phyloP scores from a whole-genome alignment of 2,113 vertebrate species.

The Xyrauchen texanus region DNA sequence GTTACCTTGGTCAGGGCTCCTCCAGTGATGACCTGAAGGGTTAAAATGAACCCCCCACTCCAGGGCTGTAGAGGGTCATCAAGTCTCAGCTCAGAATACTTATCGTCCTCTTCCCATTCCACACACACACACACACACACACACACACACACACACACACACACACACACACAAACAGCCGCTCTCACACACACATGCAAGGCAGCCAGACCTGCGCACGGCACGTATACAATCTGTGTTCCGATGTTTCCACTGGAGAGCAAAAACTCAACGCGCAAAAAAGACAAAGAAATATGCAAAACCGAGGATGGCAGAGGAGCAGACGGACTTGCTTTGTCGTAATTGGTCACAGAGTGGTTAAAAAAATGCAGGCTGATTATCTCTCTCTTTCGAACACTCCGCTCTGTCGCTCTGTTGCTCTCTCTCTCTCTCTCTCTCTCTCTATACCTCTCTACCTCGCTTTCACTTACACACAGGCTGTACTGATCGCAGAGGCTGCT shows the following conservation, averaged over 20 bases:
- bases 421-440: constrained; percentile 31
- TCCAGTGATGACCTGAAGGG: constrained; percentile 56
- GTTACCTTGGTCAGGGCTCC: constrained; percentile 55
- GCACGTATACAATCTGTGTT: neutral
- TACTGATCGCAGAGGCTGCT: constrained; percentile 56
- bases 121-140: constrained; percentile 37
- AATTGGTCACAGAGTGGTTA: constrained; percentile 47
- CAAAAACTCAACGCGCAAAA: neutral
- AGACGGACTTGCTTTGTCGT: neutral
- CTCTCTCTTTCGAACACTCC: constrained; percentile 25
- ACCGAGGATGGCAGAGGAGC: neutral
- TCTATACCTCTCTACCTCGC: too few species aligned
- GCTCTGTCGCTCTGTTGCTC: constrained; percentile 11
- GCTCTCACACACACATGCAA: constrained; percentile 5
- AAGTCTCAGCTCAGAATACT: constrained; percentile 49
- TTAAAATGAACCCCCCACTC: constrained; percentile 53
- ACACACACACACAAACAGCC: neutral
- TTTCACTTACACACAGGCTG: constrained; percentile 39
- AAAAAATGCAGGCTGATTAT: constrained; percentile 22
- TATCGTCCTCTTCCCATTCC: constrained; percentile 54
- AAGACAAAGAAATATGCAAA: constrained; percentile 20
- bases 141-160: too few species aligned
- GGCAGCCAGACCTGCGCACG: neutral
- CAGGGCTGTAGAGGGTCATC: constrained; percentile 55
- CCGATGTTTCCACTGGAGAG: constrained; percentile 15